Evolutionary conservation across 2,113 vertebrate genomes (phyloP).

Genomic region (Pantherophis guttatus): DNA sequence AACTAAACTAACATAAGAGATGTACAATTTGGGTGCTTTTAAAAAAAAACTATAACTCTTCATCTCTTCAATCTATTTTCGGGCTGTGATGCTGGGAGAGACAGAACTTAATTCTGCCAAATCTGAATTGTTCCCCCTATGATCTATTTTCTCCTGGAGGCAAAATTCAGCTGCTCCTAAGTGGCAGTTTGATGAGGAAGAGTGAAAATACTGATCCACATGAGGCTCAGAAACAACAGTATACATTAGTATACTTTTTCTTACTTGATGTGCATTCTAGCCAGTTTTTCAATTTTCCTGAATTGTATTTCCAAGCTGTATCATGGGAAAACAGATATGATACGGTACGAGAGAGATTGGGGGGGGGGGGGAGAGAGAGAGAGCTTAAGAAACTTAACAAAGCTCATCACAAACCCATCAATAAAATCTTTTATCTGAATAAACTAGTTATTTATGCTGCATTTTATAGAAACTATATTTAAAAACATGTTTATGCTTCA

Average conservation of each 20-base stretch:
- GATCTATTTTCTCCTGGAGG: neutral
- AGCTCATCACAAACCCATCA: neutral
- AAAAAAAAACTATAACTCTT: too few species aligned
- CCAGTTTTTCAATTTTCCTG: neutral
- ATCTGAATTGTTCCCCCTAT: neutral
- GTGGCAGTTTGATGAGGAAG: neutral
- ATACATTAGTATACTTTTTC: neutral
- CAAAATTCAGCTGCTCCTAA: neutral
- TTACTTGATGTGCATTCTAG: neutral
- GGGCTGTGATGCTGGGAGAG: neutral
- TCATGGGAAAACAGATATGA: neutral
- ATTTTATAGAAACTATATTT: neutral
- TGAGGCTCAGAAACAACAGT: too few species aligned
- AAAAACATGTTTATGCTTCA: conserved; percentile 32
- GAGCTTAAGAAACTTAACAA: too few species aligned
- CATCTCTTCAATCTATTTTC: neutral
- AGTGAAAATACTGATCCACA: neutral
- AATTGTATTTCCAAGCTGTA: neutral
- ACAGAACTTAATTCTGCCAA: neutral
- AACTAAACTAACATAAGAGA: neutral
- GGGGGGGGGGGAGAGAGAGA: too few species aligned
- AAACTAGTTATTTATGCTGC: neutral
- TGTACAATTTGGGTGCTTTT: neutral
- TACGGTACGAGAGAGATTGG: neutral
- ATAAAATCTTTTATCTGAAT: neutral